Evolutionary conservation across 2,113 vertebrate genomes (phyloP).

Genomic region (Numida meleagris): DNA sequence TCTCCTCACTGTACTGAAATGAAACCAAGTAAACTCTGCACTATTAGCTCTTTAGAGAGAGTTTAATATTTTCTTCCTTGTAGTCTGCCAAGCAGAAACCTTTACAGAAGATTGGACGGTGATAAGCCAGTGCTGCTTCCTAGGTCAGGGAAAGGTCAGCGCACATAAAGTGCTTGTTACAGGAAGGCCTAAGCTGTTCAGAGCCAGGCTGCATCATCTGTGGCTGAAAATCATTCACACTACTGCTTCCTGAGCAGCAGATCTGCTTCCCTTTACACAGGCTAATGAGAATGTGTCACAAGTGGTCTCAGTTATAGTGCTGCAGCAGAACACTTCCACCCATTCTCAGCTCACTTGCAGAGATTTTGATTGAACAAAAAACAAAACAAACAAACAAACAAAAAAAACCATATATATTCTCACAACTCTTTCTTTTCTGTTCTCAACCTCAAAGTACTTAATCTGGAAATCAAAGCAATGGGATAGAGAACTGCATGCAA

Average conservation of each 20-base stretch:
- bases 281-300: conserved; percentile 60
- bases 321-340: background rate
- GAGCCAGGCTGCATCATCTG: conserved; percentile 59
- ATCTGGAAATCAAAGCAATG: background rate
- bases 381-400: background rate
- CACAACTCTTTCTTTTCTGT: background rate
- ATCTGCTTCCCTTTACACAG: conserved; percentile 52
- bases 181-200: conserved; percentile 48
- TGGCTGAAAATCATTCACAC: conserved; percentile 34
- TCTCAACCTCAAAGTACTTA: background rate
- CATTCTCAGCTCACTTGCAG: background rate
- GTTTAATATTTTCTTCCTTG: background rate
- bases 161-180: conserved; percentile 32
- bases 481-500: background rate
- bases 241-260: conserved; percentile 52
- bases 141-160: conserved; percentile 49
- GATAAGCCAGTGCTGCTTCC: background rate
- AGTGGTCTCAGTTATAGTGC: conserved; percentile 17
- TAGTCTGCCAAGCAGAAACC: background rate
- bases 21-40: background rate
- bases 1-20: background rate
- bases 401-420: background rate
- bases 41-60: background rate
- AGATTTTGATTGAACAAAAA: background rate
- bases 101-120: background rate